Conservation (phyloP, 2,888 invertebrate genomes). For the Lycophotia porphyrea region DNA sequence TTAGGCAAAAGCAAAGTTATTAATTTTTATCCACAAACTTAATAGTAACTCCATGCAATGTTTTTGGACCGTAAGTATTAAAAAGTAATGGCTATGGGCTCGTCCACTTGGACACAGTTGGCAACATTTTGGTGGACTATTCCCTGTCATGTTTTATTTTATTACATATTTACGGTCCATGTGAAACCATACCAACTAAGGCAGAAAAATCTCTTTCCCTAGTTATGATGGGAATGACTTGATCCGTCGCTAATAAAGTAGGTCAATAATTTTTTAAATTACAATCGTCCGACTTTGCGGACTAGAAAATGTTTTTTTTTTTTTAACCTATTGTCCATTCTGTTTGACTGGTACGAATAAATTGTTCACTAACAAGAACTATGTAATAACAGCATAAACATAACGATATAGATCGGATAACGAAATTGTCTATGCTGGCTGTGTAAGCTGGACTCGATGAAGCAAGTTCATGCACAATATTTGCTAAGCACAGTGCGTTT, state of each 20-base stretch:
- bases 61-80: slow-evolving; percentile 46
- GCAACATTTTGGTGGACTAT: background rate
- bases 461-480: slow-evolving; percentile 79
- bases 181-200: slow-evolving; percentile 42
- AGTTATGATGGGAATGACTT: slow-evolving; percentile 36
- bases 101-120: slow-evolving; percentile 10
- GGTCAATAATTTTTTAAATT: slow-evolving; percentile 34
- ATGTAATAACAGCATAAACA: slow-evolving; percentile 49
- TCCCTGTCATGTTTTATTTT: slow-evolving; percentile 28
- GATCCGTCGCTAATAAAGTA: slow-evolving; percentile 46
- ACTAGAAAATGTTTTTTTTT: slow-evolving; percentile 34
- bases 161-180: slow-evolving; percentile 38
- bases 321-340: slow-evolving; percentile 40
- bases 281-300: slow-evolving; percentile 27
- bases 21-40: slow-evolving; percentile 31
- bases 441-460: slow-evolving; percentile 66
- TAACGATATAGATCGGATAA: slow-evolving; percentile 50
- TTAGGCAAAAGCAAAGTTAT: slow-evolving; percentile 33
- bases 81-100: slow-evolving; percentile 20
- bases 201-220: slow-evolving; percentile 41
- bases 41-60: slow-evolving; percentile 9
- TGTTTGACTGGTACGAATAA: slow-evolving; percentile 56
- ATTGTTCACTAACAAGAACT: slow-evolving; percentile 43
- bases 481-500: slow-evolving; percentile 77
- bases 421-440: slow-evolving; percentile 62